Evolutionary conservation across 2,888 invertebrate genomes (phyloP).

Genomic region (Artemia sp.): DNA sequence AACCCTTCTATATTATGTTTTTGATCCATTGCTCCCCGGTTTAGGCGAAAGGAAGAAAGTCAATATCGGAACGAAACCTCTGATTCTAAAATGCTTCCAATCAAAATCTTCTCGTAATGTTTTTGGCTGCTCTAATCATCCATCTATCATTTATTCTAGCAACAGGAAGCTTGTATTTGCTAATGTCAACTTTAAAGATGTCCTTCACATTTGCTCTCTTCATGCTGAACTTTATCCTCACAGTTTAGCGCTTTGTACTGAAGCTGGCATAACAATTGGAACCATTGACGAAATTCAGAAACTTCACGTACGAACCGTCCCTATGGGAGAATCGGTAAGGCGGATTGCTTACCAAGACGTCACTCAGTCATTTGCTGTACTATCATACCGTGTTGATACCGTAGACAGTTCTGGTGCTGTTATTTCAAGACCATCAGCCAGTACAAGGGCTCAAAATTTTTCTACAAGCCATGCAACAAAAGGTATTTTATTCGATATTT

Average conservation of each 20-base stretch:
- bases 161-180: slow-evolving; percentile 95
- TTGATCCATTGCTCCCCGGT: slow-evolving; percentile 54
- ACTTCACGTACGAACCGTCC: slow-evolving; percentile 85
- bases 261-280: slow-evolving; percentile 76
- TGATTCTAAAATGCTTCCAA: slow-evolving; percentile 72
- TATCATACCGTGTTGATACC: slow-evolving; percentile 74
- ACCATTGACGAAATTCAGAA: slow-evolving; percentile 98
- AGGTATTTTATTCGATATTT: not conserved
- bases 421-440: slow-evolving; percentile 52
- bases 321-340: slow-evolving; percentile 80
- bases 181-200: slow-evolving; percentile 87
- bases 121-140: slow-evolving; percentile 95
- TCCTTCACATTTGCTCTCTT: slow-evolving; percentile 93
- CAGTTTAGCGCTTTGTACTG: slow-evolving; percentile 71
- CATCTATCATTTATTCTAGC: slow-evolving; percentile 97
- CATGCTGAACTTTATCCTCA: slow-evolving; percentile 90
- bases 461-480: slow-evolving; percentile 11
- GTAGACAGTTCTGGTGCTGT: slow-evolving; percentile 55
- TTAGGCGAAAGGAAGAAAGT: slow-evolving; percentile 72
- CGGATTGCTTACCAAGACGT: slow-evolving; percentile 87
- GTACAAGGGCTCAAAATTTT: slow-evolving; percentile 49
- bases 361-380: slow-evolving; percentile 81
- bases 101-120: slow-evolving; percentile 84
- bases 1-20: slow-evolving; percentile 83
- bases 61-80: slow-evolving; percentile 72